Evolutionary conservation across 2,888 invertebrate genomes (phyloP).

Genomic region (Tridacna gigas): DNA sequence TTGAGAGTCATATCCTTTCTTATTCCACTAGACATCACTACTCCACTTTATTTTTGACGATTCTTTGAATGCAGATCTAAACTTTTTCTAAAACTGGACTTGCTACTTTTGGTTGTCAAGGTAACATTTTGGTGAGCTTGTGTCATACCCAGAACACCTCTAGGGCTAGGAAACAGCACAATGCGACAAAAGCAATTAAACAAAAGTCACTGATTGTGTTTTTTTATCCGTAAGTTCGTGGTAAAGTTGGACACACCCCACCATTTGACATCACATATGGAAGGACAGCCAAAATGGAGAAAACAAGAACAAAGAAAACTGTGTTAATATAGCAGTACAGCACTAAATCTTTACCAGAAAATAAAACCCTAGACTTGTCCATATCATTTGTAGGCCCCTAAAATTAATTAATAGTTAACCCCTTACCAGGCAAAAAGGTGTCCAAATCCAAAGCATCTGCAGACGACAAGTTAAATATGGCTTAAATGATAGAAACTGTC

Average conservation of each 20-base stretch:
- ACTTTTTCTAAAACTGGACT: neutral
- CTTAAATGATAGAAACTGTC: too few relatives aligned
- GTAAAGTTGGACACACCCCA: conserved; percentile 29
- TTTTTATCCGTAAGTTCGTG: conserved; percentile 34
- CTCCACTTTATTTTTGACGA: too few relatives aligned
- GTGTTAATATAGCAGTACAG: conserved; percentile 6
- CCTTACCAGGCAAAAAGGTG: too few relatives aligned
- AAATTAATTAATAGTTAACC: too few relatives aligned
- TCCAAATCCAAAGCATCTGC: too few relatives aligned
- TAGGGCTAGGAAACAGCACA: conserved; percentile 75
- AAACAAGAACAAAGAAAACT: conserved; percentile 53
- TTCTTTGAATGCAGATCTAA: too few relatives aligned
- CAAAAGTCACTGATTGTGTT: conserved; percentile 79
- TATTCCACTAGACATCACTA: too few relatives aligned
- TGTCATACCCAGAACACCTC: conserved; percentile 70
- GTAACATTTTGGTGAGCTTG: conserved; percentile 42
- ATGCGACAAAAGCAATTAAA: conserved; percentile 78
- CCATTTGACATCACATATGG: conserved; percentile 36
- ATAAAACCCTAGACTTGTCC: too few relatives aligned
- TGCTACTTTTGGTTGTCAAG: neutral
- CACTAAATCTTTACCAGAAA: too few relatives aligned
- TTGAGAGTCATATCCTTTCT: too few relatives aligned
- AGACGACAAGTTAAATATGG: too few relatives aligned
- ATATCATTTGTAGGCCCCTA: too few relatives aligned
- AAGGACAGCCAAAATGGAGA: conserved; percentile 54